Evolutionary conservation across 2,113 vertebrate species (phyloP), one percentile per base, ranked within the genome.

Genomic region (Tychaedon coryphoeus): DNA sequence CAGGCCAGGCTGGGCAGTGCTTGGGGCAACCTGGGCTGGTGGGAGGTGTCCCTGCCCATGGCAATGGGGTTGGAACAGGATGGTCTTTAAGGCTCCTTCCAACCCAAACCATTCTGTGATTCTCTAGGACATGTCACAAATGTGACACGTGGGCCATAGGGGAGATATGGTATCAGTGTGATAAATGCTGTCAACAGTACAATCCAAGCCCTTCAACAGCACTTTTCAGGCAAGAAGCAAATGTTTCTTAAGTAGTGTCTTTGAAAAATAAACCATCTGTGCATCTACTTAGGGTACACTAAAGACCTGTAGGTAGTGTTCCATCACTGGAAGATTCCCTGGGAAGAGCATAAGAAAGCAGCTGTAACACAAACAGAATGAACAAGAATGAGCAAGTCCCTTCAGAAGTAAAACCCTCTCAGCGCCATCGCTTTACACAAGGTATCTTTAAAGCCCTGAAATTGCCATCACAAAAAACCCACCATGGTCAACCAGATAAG

Each of bases 121-220:
- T 33, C 60, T n/a, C 23, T 17, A 45, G 24, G 33, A 10, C 17
- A 6, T 1, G 3, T 31, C 24, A 51, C 40, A 56, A 43, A 33
- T 3, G 31, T 20, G 19, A 34, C 61, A 69, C 29, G 19, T 0
- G 0, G 13, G 26, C 29, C 38, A 34, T 0, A 28, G 29, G 20
- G 8, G 7, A 86, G 53, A 10, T 15, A 3, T 4, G 19, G 36
- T 17, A 40, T 40, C 14, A 2, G 10, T 18, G 8, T 14, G 18
- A 67, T 34, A 38, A 64, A 73, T 40, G 42, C 17, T 58, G 31
- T 9, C 43, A 40, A 61, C 34, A 67, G 43, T 25, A 56, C 17
- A 56, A 24, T 7, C 71, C 31, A 36, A 79, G 23, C 25, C 17
- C n/a, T 62, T 23, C 29, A 81, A 70, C 10, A 64, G 17, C 4